Evolutionary conservation across 2,797 vertebrate species (phyloP).

Genomic region (Xenops minutus): DNA sequence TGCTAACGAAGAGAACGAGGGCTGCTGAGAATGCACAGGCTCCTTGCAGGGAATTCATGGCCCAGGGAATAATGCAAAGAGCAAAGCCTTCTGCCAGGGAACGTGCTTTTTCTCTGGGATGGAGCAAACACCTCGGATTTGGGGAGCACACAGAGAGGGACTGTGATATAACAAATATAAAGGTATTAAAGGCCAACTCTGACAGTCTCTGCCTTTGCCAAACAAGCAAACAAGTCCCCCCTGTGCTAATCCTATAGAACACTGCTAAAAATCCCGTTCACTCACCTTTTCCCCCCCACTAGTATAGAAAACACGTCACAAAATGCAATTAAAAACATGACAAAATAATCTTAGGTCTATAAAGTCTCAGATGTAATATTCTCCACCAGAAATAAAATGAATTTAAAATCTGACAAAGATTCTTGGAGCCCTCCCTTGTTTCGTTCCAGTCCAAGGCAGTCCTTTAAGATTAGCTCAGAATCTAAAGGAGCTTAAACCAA

Average conservation of each 20-base stretch:
- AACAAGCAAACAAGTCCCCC: neutral
- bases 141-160: neutral
- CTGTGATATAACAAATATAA: fast-evolving
- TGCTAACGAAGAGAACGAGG: conserved; percentile 3
- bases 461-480: neutral
- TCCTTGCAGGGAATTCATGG: neutral
- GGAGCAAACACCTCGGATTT: neutral
- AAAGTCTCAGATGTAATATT: neutral
- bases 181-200: neutral
- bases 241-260: neutral
- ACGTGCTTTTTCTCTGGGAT: fast-evolving
- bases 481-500: neutral
- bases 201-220: neutral
- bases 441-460: neutral
- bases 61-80: neutral
- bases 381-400: neutral
- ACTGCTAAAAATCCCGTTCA: neutral
- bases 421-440: neutral
- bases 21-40: neutral
- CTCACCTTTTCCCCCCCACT: neutral
- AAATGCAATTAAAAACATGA: neutral
- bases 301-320: neutral
- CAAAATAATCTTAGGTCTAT: neutral
- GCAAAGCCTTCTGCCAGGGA: conserved; percentile 16
- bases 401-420: neutral